Conservation (phyloP, 2,113 vertebrate species). For the Petrocephalus microphthalmus region DNA sequence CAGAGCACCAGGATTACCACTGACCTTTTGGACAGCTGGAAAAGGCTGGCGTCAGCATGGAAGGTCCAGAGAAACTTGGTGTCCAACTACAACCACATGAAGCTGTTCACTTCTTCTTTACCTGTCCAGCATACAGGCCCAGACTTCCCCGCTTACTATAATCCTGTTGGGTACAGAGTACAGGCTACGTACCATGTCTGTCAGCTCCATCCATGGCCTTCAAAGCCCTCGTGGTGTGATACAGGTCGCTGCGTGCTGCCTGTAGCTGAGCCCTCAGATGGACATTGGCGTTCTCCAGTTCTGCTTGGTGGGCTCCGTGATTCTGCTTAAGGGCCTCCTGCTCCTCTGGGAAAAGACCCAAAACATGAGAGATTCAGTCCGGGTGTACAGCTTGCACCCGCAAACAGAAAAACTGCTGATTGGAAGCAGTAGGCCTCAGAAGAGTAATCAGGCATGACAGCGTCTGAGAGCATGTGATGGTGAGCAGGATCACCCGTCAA, state of each 20-base stretch:
- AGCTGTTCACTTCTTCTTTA: neutral
- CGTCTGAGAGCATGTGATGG: neutral
- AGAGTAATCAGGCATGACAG: neutral
- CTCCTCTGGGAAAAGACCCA: slow-evolving; percentile 55
- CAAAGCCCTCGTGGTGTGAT: slow-evolving; percentile 60
- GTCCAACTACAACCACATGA: neutral
- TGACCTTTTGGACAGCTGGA: slow-evolving; percentile 20
- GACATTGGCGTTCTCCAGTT: slow-evolving; percentile 57
- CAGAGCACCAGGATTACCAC: neutral
- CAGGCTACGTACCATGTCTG: slow-evolving; percentile 59
- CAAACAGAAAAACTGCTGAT: neutral
- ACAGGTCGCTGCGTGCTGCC: slow-evolving; percentile 56
- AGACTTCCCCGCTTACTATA: neutral
- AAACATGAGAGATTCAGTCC: neutral
- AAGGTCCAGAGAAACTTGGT: neutral
- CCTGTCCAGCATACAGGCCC: neutral
- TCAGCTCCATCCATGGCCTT: slow-evolving; percentile 63
- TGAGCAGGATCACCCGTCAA: slow-evolving; percentile 57
- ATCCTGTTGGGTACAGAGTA: neutral
- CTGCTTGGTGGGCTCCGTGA: slow-evolving; percentile 55
- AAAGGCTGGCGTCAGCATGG: neutral
- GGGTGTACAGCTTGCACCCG: neutral
- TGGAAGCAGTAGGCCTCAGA: neutral
- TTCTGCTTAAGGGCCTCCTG: slow-evolving; percentile 60
- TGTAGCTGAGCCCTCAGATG: slow-evolving; percentile 64